Evolutionary conservation across 2,113 vertebrate species (phyloP).

Genomic region (Xiphophorus maculatus): DNA sequence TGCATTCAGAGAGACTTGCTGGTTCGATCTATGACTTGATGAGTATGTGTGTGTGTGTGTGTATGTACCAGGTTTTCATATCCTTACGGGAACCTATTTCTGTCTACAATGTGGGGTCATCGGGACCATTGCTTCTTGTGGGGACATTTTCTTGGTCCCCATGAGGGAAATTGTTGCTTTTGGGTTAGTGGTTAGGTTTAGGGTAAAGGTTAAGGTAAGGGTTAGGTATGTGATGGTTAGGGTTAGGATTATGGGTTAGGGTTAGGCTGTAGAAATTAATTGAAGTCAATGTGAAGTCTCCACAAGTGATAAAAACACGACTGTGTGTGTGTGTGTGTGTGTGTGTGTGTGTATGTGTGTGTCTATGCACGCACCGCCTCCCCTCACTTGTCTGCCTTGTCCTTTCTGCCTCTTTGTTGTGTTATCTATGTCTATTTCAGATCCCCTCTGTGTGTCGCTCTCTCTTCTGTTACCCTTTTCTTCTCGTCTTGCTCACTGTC

Average conservation of each 20-base stretch:
- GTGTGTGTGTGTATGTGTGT: slow-evolving; percentile 5
- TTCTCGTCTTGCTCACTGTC: slow-evolving; percentile 57
- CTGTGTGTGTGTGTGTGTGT: background rate
- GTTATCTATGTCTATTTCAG: slow-evolving; percentile 75
- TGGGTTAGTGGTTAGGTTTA: too few relatives aligned
- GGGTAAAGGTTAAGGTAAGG: too few relatives aligned
- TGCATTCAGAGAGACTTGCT: slow-evolving; percentile 17
- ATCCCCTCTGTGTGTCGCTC: slow-evolving; percentile 56
- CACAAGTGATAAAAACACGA: too few relatives aligned
- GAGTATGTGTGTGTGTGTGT: background rate
- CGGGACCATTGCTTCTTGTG: too few relatives aligned
- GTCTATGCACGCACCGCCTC: slow-evolving; percentile 17
- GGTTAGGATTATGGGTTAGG: too few relatives aligned
- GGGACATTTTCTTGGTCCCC: too few relatives aligned
- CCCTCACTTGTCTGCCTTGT: slow-evolving; percentile 60
- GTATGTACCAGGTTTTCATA: background rate
- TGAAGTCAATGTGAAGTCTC: too few relatives aligned
- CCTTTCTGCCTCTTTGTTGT: slow-evolving; percentile 59
- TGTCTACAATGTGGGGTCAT: too few relatives aligned
- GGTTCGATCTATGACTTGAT: slow-evolving; percentile 33
- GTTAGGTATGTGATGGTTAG: too few relatives aligned
- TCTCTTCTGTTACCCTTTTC: slow-evolving; percentile 57
- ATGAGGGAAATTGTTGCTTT: too few relatives aligned
- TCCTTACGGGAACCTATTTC: too few relatives aligned
- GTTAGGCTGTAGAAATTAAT: too few relatives aligned